Evolutionary conservation across 2,113 vertebrate genomes (phyloP), one percentile per base, ranked within the genome.

Genomic region (Protobothrops flavoviridis): DNA sequence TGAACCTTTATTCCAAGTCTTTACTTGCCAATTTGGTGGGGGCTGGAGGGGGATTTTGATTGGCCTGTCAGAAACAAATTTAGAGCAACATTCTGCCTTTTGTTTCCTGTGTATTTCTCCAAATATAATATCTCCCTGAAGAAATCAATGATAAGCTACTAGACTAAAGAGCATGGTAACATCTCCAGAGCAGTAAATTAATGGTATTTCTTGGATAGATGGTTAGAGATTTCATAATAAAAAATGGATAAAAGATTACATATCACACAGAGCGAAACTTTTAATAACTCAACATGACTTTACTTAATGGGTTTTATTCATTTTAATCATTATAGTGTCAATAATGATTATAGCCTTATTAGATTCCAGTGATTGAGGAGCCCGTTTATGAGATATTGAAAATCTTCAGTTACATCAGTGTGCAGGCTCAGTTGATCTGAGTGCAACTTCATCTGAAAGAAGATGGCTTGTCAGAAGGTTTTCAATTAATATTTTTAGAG

Each of bases 241-340:
- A 99, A 98, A 98, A 98, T 99, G 96, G 96, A 97, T 98, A 99
- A 99, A 98, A 98, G 98, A 99, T 99, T 98, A 98, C 97, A 97
- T 97, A 98, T 97, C 97, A 96, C 93, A 91, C 97, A 97, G 98
- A 98, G 98, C 96, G 98, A 98, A 99, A 99, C 99, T 99, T 99
- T 99, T 99, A 99, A 99, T 98, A 98, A 97, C 97, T 97, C 96
- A 98, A 98, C 98, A 98, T 99, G 99, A 99, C 98, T 99, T 98
- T 98, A 98, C 98, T 98, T 99, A 99, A 99, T 99, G 99, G 99
- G 98, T 99, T 99, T 99, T 99, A 99, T 99, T 99, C 99, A 98
- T 99, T 99, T 99, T 99, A 98, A 99, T 99, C 99, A 99, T 99
- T 98, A 98, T 98, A 98, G 98, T 99, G 99, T 99, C 99, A 99